Evolutionary conservation across 2,888 invertebrate species (phyloP), one percentile per base, ranked within the genome.

Genomic region (Diogma glabrata): DNA sequence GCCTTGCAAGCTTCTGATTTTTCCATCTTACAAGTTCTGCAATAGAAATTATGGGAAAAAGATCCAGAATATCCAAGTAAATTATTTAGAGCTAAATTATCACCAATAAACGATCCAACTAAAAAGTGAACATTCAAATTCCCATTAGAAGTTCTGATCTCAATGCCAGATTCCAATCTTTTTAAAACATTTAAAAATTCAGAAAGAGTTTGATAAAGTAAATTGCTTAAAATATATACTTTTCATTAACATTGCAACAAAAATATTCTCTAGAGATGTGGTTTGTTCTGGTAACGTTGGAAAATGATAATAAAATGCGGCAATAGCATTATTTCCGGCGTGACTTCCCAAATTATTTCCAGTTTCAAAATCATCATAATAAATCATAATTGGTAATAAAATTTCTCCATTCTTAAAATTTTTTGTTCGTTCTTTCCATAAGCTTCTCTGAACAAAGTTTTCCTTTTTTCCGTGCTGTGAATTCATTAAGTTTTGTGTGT

Each of bases 321-420:
- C 30, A 28, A 47, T 5, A 17, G 47, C 28, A 12, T 47, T 28
- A 4, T 47, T 47, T 19, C 47, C 47, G 3, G 30, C 7, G n/a
- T 28, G 47, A 47, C 47, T 47, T 12, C 30, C 30, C 10, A 47
- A 17, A 28, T 19, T 28, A 16, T 47, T 47, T 47, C 47, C 47
- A 12, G 30, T 47, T 30, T 47, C 47, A 19, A 47, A 28, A 30
- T 47, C 47, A 9, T 47, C 47, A 47, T 47, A 47, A 28, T 47
- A 47, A 17, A 26, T 14, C 3, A 24, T 26, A 14, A 46, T 46
- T 46, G 46, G 46, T 16, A 46, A 26, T 24, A 23, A 12, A 46
- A 46, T 46, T 46, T 46, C 22, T 7, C 14, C 14, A 26, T 24
- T 46, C 24, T 2, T 14, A 24, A 46, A 46, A 10, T 4, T 26